Conservation (phyloP, 2,888 invertebrate genomes). For the Clistopyga incitator region DNA sequence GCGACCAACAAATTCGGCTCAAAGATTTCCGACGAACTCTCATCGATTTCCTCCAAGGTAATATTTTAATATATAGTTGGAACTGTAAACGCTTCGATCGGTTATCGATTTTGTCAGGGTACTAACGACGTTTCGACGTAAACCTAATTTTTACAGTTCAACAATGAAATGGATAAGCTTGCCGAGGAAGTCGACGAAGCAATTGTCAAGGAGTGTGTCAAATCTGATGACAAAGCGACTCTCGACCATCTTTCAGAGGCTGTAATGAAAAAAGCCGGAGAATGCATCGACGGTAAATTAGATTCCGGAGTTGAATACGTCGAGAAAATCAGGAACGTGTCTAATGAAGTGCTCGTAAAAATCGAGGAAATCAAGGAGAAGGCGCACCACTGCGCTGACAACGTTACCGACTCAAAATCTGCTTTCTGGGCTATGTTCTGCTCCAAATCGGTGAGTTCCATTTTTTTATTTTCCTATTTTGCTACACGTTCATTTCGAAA, state of each 20-base stretch:
- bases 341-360: slow-evolving; percentile 40
- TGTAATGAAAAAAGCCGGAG: slow-evolving; percentile 5
- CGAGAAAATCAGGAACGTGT: slow-evolving; percentile 55
- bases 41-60: background rate
- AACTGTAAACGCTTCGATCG: background rate
- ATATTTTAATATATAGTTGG: background rate
- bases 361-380: slow-evolving; percentile 55
- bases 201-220: background rate
- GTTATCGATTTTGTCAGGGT: background rate
- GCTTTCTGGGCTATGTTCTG: slow-evolving; percentile 65
- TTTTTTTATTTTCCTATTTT: background rate
- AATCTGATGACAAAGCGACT: too few relatives aligned
- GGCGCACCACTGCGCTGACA: slow-evolving; percentile 55
- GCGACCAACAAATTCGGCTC: background rate
- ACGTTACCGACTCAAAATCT: slow-evolving; percentile 44
- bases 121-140: background rate
- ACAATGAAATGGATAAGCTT: background rate
- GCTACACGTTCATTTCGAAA: background rate
- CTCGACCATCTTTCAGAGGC: background rate
- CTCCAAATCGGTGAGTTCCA: slow-evolving; percentile 68
- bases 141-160: background rate
- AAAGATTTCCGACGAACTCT: background rate
- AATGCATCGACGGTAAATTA: slow-evolving; percentile 66
- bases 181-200: background rate
- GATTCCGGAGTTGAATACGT: slow-evolving; percentile 53